Evolutionary conservation across 2,888 invertebrate genomes (phyloP).

Genomic region (Schizaphis graminum): DNA sequence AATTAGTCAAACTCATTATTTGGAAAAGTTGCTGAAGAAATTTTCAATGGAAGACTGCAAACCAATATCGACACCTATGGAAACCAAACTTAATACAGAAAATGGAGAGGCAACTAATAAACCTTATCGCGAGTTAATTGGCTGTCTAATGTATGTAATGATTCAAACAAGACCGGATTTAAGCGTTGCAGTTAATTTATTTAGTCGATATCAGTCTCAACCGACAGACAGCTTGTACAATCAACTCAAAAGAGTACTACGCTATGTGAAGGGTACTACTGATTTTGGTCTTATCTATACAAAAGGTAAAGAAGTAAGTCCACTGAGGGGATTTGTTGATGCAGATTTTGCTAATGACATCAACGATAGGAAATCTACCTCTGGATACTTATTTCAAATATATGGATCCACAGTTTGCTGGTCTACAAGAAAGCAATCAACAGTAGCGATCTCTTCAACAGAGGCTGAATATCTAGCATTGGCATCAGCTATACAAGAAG

Average conservation of each 20-base stretch:
- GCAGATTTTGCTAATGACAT: constrained; percentile 39
- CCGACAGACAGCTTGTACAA: too few relatives aligned
- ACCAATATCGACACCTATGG: background rate
- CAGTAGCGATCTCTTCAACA: background rate
- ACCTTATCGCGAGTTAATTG: background rate
- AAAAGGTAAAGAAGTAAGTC: background rate
- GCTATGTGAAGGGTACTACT: too few relatives aligned
- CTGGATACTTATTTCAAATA: too few relatives aligned
- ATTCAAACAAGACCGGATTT: too few relatives aligned
- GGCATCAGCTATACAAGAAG: background rate
- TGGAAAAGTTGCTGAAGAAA: too few relatives aligned
- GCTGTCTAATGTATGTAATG: background rate
- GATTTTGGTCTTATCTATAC: background rate
- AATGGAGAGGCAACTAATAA: background rate
- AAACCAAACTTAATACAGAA: background rate
- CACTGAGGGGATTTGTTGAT: background rate
- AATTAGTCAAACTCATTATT: too few relatives aligned
- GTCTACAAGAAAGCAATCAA: background rate
- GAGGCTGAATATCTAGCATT: background rate
- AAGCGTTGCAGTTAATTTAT: too few relatives aligned
- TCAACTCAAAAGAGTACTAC: too few relatives aligned
- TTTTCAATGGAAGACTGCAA: constrained; percentile 29
- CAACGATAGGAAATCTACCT: constrained; percentile 14
- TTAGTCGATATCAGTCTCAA: too few relatives aligned
- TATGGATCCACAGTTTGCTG: constrained; percentile 30